Percentiles rank a stretch among this genome's conserved stretches.
Evolutionary conservation across 2,888 invertebrate species (phyloP).

Genomic region (Heteromyza rotundicornis): DNA sequence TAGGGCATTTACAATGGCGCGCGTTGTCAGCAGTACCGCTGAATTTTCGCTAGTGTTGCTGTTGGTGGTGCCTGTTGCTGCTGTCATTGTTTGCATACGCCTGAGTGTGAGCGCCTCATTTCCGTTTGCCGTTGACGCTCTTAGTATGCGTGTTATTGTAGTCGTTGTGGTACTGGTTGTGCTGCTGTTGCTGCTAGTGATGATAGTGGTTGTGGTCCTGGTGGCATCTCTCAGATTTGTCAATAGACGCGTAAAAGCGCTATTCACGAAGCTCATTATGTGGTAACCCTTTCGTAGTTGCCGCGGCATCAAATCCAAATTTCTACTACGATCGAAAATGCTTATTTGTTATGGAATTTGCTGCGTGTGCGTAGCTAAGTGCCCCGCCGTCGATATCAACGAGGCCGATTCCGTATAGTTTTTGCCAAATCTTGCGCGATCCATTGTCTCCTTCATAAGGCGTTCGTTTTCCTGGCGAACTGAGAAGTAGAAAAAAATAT

Average conservation of each 20-base stretch:
- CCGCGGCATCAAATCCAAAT: constrained; percentile 9
- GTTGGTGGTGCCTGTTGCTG: constrained; percentile 1
- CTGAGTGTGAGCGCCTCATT: neutral
- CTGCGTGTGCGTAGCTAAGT: constrained; percentile 3
- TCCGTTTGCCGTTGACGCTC: neutral
- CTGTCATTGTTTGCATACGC: neutral
- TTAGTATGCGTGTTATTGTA: constrained; percentile 13
- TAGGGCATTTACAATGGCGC: neutral
- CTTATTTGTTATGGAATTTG: constrained; percentile 37
- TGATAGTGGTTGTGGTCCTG: neutral
- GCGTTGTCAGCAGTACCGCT: neutral
- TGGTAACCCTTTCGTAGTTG: neutral
- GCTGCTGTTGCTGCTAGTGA: constrained; percentile 7
- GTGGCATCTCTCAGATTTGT: neutral
- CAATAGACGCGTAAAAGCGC: neutral
- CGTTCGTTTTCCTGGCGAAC: constrained; percentile 90
- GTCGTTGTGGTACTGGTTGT: constrained; percentile 17
- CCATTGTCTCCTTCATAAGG: constrained; percentile 79
- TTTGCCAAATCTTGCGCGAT: constrained; percentile 62
- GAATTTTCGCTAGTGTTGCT: neutral
- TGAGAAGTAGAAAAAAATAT: constrained; percentile 62
- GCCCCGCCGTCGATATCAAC: constrained; percentile 37
- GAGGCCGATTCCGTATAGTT: constrained; percentile 59
- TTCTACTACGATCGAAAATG: constrained; percentile 22
- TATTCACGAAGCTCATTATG: constrained; percentile 2